Conservation (phyloP, 2,113 vertebrate genomes). For the Ictidomys tridecemlineatus region DNA sequence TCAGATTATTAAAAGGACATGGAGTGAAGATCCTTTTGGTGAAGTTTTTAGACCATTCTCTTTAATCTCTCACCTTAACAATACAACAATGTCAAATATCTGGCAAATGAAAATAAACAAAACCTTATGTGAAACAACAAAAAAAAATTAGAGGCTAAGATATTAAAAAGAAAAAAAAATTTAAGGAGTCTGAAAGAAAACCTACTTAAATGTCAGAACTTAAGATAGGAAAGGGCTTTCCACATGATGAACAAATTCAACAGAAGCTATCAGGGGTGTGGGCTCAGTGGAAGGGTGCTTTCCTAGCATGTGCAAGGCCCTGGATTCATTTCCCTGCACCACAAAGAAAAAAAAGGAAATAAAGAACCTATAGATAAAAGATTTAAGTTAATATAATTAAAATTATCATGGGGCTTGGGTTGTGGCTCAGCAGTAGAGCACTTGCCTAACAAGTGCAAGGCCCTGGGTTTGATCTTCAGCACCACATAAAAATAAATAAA, state of each 20-base stretch:
- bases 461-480: too few species aligned
- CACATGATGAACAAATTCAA: slow-evolving; percentile 10
- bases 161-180: not conserved
- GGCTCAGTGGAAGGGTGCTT: too few species aligned
- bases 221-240: not conserved
- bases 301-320: too few species aligned
- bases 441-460: too few species aligned
- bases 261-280: not conserved
- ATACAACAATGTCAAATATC: not conserved
- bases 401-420: too few species aligned
- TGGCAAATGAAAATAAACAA: slow-evolving; percentile 10
- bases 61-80: not conserved
- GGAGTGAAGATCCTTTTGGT: not conserved
- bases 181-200: not conserved
- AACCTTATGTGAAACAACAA: not conserved
- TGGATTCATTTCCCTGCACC: too few species aligned
- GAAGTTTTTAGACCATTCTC: not conserved
- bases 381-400: too few species aligned
- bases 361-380: not conserved
- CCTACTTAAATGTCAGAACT: not conserved
- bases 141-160: not conserved
- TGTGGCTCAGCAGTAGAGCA: too few species aligned
- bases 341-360: too few species aligned
- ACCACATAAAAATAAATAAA: too few species aligned
- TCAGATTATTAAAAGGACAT: not conserved